Base-by-base conservation (phyloP, 2,888 invertebrate genomes). In the Orthosia incerta region DNA sequence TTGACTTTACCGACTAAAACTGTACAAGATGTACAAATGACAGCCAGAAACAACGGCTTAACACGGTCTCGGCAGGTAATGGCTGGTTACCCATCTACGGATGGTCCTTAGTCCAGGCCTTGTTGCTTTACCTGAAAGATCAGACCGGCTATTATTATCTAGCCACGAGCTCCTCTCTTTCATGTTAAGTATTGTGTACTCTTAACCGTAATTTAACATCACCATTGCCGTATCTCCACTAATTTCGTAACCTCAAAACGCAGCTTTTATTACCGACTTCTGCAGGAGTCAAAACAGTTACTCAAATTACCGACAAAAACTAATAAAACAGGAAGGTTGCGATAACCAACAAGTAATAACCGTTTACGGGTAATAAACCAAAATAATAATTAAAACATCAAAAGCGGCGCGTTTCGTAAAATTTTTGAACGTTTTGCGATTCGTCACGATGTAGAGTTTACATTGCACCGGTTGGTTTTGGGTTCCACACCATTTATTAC, bases 341-440 rank as follows among this genome's bases (percentile, higher is more conserved):
- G 80, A 82, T 85, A 84, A 86, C 86, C 78, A 69, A 75, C 76
- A 79, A 82, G 82, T 82, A 70, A 76, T 82, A 70, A 81, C 79
- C 86, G 81, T 90, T 91, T 91, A 90, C 87, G 88, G 87, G 82
- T 86, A 85, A 91, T 92, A 92, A 91, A 91, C 88, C 86, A 86
- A 81, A 91, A 91, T 87, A 86, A 85, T 87, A 88, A 86, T 87
- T 85, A 75, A 82, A 87, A 88, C 87, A 87, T 91, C 90, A 91
- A 89, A 91, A 80, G 86, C 64, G 80, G 91, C 91, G 92, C 85
- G 70, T 82, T 85, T 83, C 45, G 74, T 79, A 65, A 79, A 71
- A 73, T 63, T 83, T 82, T 74, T 76, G 55, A 83, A 64, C 82
- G 68, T 84, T 86, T 86, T 86, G 72, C 76, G 59, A 86, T 86